Conservation (phyloP, 2,113 vertebrate species). For the Isichthys henryi region DNA sequence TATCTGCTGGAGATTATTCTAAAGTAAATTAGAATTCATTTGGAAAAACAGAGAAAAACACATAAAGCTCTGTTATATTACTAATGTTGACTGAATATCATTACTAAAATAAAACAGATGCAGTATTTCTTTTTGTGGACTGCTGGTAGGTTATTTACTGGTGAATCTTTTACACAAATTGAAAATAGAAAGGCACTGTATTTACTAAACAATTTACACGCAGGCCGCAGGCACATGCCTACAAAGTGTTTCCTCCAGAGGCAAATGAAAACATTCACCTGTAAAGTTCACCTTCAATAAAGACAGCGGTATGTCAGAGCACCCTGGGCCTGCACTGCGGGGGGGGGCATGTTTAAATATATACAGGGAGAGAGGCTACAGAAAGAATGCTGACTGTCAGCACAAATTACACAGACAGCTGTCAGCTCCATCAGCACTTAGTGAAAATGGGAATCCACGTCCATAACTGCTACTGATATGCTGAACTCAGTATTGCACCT, state of each 20-base stretch:
- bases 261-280: background rate
- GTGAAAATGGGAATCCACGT: background rate
- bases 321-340: background rate
- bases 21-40: background rate
- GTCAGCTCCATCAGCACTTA: constrained; percentile 1
- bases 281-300: constrained; percentile 2
- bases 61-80: background rate
- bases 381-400: background rate
- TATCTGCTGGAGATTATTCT: background rate
- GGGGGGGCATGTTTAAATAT: background rate
- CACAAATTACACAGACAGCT: constrained; percentile 12
- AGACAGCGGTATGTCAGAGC: background rate
- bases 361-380: background rate
- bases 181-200: background rate
- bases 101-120: background rate
- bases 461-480: background rate
- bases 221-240: background rate
- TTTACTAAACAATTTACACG: background rate
- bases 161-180: background rate
- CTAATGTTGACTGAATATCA: background rate
- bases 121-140: background rate
- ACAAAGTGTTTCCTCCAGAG: background rate
- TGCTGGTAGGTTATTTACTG: background rate
- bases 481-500: background rate
- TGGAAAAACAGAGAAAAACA: background rate